Conservation (phyloP, 2,113 vertebrate species). For the Sciurus niger region DNA sequence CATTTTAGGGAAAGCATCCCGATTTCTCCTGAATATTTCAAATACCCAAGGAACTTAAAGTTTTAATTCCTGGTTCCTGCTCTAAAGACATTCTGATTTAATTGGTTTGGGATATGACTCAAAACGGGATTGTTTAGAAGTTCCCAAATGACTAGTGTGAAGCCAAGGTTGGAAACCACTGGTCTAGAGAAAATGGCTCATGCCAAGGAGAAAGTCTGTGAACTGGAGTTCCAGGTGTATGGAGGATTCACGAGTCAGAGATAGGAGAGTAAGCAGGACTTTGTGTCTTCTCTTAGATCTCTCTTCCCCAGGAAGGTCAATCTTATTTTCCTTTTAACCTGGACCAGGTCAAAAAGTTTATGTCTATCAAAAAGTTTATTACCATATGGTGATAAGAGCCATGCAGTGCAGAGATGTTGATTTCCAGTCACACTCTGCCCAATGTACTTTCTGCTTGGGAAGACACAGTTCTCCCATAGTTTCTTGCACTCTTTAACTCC, state of each 20-base stretch:
- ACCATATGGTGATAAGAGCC: not conserved
- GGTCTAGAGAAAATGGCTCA: not conserved
- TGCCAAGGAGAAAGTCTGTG: not conserved
- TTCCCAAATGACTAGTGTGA: not conserved
- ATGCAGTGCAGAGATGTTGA: not conserved
- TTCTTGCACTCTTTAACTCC: not conserved
- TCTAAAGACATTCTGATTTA: constrained; percentile 13
- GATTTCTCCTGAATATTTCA: not conserved
- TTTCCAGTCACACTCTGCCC: not conserved
- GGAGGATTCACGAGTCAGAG: not conserved
- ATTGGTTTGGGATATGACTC: not conserved
- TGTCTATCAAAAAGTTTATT: not conserved
- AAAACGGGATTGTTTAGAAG: not conserved
- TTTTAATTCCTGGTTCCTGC: not conserved
- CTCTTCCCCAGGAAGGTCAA: not conserved
- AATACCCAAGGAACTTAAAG: not conserved
- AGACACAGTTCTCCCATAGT: not conserved
- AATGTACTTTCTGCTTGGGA: not conserved
- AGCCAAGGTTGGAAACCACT: not conserved
- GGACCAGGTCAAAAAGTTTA: not conserved
- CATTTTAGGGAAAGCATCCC: not conserved
- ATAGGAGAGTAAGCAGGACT: not conserved
- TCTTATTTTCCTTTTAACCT: not conserved
- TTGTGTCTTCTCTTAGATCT: not conserved
- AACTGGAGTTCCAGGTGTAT: not conserved